Evolutionary conservation across 1,140 invertebrate species (phyloP).

Genomic region (Drosophila paulistorum): DNA sequence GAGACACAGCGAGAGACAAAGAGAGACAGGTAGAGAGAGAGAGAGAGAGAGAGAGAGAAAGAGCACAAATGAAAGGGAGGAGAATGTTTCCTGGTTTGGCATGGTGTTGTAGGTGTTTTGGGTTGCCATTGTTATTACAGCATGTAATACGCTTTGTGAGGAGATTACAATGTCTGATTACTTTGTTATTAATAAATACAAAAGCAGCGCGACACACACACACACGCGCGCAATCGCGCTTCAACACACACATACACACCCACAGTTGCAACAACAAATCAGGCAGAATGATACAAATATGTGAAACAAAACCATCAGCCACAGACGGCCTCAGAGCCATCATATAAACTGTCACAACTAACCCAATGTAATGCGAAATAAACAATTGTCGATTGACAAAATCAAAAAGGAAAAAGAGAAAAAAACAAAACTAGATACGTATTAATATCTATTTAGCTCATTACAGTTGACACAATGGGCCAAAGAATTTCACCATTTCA

Average conservation of each 20-base stretch:
- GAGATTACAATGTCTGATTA: constrained; percentile 80
- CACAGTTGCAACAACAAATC: constrained; percentile 4
- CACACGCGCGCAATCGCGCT: neutral
- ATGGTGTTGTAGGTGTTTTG: neutral
- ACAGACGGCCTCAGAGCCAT: neutral
- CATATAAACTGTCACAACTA: neutral
- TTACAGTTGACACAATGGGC: too few species aligned
- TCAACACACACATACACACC: constrained; percentile 13
- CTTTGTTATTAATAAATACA: constrained; percentile 81
- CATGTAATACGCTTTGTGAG: constrained; percentile 74
- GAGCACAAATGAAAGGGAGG: neutral
- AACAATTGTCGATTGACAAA: neutral
- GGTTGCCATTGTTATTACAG: constrained; percentile 74
- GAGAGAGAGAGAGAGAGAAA: neutral
- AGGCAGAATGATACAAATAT: constrained; percentile 10
- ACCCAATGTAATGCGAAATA: neutral
- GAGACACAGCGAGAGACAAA: neutral
- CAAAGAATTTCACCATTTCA: too few species aligned
- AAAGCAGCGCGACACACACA: constrained; percentile 63
- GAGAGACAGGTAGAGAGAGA: too few species aligned
- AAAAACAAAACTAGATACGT: neutral
- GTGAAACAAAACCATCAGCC: constrained; percentile 3
- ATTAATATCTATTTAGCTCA: neutral
- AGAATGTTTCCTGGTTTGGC: constrained; percentile 24
- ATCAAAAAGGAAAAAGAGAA: neutral